Base-by-base conservation (phyloP, 2,888 invertebrate genomes). In the Agrypnus murinus region DNA sequence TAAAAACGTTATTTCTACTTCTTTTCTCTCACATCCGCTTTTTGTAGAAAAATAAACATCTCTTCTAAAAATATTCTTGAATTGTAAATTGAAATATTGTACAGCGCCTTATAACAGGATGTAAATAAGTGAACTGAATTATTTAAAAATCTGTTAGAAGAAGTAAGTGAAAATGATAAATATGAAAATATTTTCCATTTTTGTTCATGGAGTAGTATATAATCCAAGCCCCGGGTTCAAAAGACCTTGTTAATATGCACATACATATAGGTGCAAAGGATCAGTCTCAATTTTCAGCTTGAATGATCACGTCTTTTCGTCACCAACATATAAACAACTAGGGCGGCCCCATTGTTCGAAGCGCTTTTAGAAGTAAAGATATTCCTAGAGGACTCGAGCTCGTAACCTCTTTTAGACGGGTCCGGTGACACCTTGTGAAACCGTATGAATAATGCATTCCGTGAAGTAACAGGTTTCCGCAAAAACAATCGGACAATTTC, bases 381-480 rank as follows among this genome's bases (percentile, higher is more conserved):
- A 63, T 64, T 55, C 48, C 50, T 59, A 19, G 50, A 64, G 57
- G 59, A 48, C 48, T 58, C 46, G 64, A 70, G 50, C 75, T 75
- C 74, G 74, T 72, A 75, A 75, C 74, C 74, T 73, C 57, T 62
- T 60, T 71, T 71, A 71, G 74, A 69, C 69, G 70, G 68, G 75
- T 74, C 74, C 75, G 66, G 74, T 74, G 76, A 75, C 76, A 74
- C 69, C 63, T 65, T 70, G 67, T 69, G 53, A 69, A 72, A 66
- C 65, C 48, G 46, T 60, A 77, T 76, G 76, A 77, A 76, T 77
- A 75, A 77, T 77, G 73, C 75, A 78, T 73, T 62, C 50, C 63
- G 59, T 32, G 45, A 69, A 76, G 76, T 78, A 77, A 78, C 77
- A 78, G 75, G 75, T 78, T 74, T 69, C 71, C 74, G 50, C 74